Conservation (phyloP, 2,888 invertebrate species). For the Apodemia mormo region DNA sequence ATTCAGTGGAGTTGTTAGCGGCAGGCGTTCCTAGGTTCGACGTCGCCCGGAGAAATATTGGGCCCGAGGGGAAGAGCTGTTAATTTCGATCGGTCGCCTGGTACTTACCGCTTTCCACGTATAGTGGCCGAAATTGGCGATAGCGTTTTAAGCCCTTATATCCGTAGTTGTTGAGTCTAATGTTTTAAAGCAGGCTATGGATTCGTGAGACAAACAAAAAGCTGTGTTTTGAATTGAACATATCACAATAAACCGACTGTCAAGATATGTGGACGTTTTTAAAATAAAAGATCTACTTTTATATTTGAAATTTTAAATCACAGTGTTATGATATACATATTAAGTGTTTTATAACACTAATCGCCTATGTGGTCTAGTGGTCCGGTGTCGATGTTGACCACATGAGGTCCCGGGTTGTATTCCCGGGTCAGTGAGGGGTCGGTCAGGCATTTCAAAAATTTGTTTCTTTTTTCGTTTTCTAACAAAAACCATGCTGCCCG, state of each 20-base stretch:
- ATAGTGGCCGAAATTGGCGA: slow-evolving; percentile 35
- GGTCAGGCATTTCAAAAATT: no score
- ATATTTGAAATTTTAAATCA: no score
- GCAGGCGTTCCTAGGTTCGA: slow-evolving; percentile 76
- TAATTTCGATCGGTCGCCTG: slow-evolving; percentile 75
- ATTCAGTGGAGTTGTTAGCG: slow-evolving; percentile 77
- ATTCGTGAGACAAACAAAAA: background rate
- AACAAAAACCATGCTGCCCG: no score
- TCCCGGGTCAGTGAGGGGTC: no score
- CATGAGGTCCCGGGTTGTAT: no score
- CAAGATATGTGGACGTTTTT: background rate
- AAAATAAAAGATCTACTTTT: no score
- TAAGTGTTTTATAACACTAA: no score
- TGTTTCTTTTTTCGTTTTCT: no score
- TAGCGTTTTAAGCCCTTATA: slow-evolving; percentile 30
- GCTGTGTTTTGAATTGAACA: background rate
- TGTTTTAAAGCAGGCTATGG: background rate
- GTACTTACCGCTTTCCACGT: slow-evolving; percentile 63
- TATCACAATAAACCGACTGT: background rate
- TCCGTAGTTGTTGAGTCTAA: slow-evolving; percentile 16
- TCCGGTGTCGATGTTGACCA: no score
- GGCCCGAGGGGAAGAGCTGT: slow-evolving; percentile 72
- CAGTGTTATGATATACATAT: no score
- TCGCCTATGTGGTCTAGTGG: no score
- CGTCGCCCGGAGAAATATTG: slow-evolving; percentile 78